A percentile compares a stretch with the other conserved stretches of the same genome.
phyloP scores from a whole-genome alignment of 2,113 vertebrate genomes.

The Sapajus apella region DNA sequence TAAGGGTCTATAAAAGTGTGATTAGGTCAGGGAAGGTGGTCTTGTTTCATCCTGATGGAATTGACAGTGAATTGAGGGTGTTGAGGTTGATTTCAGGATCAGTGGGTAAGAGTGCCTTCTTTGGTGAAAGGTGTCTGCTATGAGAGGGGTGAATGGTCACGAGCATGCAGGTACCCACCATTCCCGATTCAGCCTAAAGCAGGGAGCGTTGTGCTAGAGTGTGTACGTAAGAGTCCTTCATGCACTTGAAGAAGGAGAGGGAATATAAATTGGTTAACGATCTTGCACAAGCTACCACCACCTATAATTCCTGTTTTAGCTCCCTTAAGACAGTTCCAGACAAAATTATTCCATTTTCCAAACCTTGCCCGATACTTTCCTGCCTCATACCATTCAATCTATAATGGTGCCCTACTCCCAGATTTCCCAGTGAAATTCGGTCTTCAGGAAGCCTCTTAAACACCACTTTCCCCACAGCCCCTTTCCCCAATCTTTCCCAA shows the following conservation, averaged over 20 bases:
- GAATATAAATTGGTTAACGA: background rate
- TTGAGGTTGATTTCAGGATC: background rate
- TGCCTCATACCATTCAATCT: background rate
- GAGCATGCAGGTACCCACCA: fast-evolving
- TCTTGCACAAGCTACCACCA: background rate
- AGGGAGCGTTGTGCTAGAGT: background rate
- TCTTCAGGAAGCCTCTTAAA: background rate
- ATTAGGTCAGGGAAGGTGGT: background rate
- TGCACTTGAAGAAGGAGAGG: background rate
- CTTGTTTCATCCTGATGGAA: background rate
- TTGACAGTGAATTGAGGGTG: background rate
- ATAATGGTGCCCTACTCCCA: background rate
- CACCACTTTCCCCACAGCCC: background rate
- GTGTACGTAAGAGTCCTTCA: background rate
- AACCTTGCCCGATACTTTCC: background rate
- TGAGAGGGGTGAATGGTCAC: background rate
- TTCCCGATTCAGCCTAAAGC: no score
- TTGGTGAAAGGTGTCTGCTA: background rate
- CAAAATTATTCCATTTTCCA: background rate
- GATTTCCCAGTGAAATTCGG: background rate
- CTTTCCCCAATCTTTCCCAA: background rate
- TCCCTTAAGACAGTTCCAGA: background rate
- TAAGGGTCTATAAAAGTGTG: background rate
- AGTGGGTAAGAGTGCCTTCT: background rate
- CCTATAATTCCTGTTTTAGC: background rate